Base-by-base conservation (phyloP, 2,113 vertebrate species). In the Ammodytes dubius region DNA sequence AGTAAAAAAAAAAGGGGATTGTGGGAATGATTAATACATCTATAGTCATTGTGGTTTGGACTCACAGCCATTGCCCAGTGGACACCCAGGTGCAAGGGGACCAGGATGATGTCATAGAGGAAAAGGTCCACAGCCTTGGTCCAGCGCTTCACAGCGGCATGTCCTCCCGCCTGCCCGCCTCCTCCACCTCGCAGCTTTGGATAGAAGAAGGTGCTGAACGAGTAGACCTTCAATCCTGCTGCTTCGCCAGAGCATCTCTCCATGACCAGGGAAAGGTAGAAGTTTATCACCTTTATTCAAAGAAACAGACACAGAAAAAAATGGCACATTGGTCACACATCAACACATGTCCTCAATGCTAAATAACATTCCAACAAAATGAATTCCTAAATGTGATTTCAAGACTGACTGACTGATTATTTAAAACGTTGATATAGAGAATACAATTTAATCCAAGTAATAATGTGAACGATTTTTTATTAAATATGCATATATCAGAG, bases 61-160 rank as follows among this genome's bases (percentile, higher is more conserved):
- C 97, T 97, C 78, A 99, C 98, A 86, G 91, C 96, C 63, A 99
- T 87, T 1, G 97, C 93, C 98, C 98, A 99, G 84, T 99, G 98
- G 65, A 94, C 81, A 6, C 88, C 95, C 66, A 97, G 88, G 88
- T 99, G 97, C 88, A 99, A 73, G 3, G 98, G 98, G 11, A 99
- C 95, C 39, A 99, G 92, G 57, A 99, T 83, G 13, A 99, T 66
- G 79, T 99, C 96, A 0, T 96, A 92, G 9, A 94, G 83, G 37
- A 99, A 99, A 54, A 99, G 92, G 90, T 97, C 96, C 3, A 98
- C 92, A 3, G 89, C 90, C 89, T 96, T 98, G 78, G 97, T 99
- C 98, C 98, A 99, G 60, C 96, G 96, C 85, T 85, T 96, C 14
- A 99, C 97, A 0, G 95, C 95, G 2, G 83, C 54, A 52, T 99